phyloP scores from a whole-genome alignment of 35 echinoderm and acorn worm genomes.

The Apostichopus californicus region DNA sequence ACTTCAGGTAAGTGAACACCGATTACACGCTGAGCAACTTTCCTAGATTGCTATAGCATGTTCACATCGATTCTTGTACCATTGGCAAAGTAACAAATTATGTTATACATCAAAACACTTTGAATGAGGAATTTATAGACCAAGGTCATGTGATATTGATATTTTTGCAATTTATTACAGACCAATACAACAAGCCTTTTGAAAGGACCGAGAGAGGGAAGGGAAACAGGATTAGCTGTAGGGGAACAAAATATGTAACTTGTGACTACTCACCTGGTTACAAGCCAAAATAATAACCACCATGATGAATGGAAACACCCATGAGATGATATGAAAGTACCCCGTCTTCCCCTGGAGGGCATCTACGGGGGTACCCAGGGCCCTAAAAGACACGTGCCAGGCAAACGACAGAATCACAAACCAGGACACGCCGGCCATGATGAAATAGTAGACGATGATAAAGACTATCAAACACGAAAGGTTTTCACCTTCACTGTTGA shows the following conservation, averaged over 20 bases:
- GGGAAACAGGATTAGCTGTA: too few species aligned
- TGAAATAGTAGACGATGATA: slow-evolving; percentile 98
- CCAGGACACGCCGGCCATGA: slow-evolving; percentile 95
- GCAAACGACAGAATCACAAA: slow-evolving; percentile 90
- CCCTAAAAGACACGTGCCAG: slow-evolving; percentile 92
- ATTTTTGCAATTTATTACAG: too few species aligned
- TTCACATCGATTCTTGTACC: too few species aligned
- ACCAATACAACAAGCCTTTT: too few species aligned
- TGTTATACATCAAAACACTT: too few species aligned
- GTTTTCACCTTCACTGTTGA: slow-evolving; percentile 87
- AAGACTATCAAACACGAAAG: slow-evolving; percentile 94
- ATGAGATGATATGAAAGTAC: slow-evolving; percentile 90
- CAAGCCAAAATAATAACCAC: slow-evolving; percentile 85
- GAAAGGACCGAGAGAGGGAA: too few species aligned
- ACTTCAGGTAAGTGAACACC: too few species aligned
- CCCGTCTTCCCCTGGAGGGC: slow-evolving; percentile 90
- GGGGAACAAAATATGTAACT: neutral
- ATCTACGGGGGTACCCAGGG: slow-evolving; percentile 82
- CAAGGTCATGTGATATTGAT: too few species aligned
- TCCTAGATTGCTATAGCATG: too few species aligned
- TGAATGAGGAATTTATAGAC: too few species aligned
- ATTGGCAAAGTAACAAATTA: too few species aligned
- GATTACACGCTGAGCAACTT: too few species aligned
- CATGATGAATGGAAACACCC: slow-evolving; percentile 87
- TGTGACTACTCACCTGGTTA: slow-evolving; percentile 72